These are phyloP conservation scores for Mustela nigripes DNA, from an alignment of 2,113 vertebrate genomes.

Conservation along the genomic window DNA sequence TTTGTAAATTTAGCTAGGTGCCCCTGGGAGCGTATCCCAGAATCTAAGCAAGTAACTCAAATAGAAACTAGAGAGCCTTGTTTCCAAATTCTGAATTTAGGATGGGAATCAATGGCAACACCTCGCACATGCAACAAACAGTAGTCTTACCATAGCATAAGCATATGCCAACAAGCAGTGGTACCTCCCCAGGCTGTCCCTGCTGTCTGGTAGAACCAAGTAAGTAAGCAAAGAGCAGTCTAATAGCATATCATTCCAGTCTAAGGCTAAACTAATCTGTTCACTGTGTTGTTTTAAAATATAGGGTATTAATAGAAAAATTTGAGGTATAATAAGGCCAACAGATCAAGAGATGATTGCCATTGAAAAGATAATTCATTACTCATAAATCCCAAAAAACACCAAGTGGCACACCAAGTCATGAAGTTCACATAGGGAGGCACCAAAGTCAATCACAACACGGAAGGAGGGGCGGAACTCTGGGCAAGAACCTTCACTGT, in stretches of 20 bases:
- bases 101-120: background rate
- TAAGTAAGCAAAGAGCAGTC: background rate
- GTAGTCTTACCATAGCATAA: background rate
- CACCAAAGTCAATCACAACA: background rate
- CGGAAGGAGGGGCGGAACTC: background rate
- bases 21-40: background rate
- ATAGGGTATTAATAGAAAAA: background rate
- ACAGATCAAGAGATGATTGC: background rate
- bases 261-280: background rate
- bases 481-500: background rate
- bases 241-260: background rate
- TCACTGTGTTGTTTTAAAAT: background rate
- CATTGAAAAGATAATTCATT: background rate
- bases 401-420: background rate
- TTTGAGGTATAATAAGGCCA: background rate
- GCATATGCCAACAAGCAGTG: background rate
- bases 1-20: background rate
- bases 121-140: background rate
- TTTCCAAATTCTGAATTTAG: background rate
- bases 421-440: background rate
- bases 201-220: background rate
- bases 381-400: background rate
- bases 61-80: background rate
- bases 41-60: background rate
- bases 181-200: background rate